These are phyloP conservation scores for Alfaro cultratus DNA, from an alignment of 2,797 vertebrate species.

Conservation along the genomic window DNA sequence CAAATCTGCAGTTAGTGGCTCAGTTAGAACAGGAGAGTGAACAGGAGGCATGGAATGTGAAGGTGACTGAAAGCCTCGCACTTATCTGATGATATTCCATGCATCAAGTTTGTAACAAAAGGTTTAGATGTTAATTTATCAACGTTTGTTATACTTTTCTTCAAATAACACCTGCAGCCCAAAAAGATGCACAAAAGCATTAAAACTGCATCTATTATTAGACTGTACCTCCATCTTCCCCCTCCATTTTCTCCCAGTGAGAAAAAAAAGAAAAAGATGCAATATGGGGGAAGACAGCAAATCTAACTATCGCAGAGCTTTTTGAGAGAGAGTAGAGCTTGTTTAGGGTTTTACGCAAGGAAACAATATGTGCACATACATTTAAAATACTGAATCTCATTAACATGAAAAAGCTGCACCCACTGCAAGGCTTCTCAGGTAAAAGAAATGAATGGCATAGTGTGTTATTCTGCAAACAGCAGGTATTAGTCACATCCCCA, in stretches of 20 bases:
- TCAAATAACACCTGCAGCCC: not conserved
- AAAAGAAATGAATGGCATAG: constrained; percentile 11
- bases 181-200: constrained; percentile 29
- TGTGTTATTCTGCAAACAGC: constrained; percentile 39
- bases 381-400: constrained; percentile 27
- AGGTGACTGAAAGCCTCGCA: constrained; percentile 26
- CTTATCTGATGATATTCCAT: constrained; percentile 11
- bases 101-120: constrained; percentile 13
- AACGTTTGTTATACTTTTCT: not conserved
- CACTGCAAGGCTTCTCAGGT: constrained; percentile 7
- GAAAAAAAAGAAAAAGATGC: constrained; percentile 34
- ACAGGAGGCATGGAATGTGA: constrained; percentile 21
- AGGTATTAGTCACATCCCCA: constrained; percentile 27
- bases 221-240: constrained; percentile 67
- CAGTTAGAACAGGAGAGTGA: constrained; percentile 29
- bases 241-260: constrained; percentile 69
- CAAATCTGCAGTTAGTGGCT: constrained; percentile 54
- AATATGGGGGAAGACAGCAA: constrained; percentile 52
- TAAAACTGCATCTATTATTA: constrained; percentile 55
- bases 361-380: constrained; percentile 12
- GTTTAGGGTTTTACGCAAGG: constrained; percentile 15
- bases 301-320: constrained; percentile 30
- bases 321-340: constrained; percentile 10
- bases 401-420: constrained; percentile 54
- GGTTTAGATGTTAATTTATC: constrained; percentile 9